Evolutionary conservation across 2,888 invertebrate species (phyloP), one percentile per base, ranked within the genome.

Genomic region (Papilio protenor): DNA sequence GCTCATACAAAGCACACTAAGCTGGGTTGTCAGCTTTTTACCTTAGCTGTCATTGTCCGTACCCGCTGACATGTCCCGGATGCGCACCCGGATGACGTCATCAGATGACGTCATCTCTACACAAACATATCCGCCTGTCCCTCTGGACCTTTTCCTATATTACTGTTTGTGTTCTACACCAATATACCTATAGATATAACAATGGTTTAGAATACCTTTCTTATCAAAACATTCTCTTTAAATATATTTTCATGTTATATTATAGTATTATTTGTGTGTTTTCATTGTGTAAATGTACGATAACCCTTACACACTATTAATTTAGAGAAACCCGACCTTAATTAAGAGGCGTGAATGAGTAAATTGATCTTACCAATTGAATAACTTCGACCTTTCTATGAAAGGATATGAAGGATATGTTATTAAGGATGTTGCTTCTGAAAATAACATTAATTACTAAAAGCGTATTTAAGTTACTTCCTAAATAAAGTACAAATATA

Each of bases 41-140:
- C 78, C 78, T 76, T 78, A 66, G 76, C 78, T 66, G 47, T 69
- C 66, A 78, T 78, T 76, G 78, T 75, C 72, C 59, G 10, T 47
- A 72, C 21, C 66, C 73, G 59, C 73, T 75, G 78, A 78, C 78
- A 76, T 66, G 76, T 76, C 59, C 78, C 75, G 78, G 78, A 78
- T 72, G 66, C 73, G 18, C 76, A 69, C 78, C 73, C 75, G 78
- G 75, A 78, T 78, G 78, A 76, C 73, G 57, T 57, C 57, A 57
- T 55, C 52, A 16, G 75, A 78, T 78, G 78, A 76, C 73, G 57
- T 57, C 57, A 57, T 66, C 52, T 33, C 52, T 78, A 78, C 45
- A 72, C 75, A 74, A 75, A 78, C 77, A 78, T 75, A 72, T 75
- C 75, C 78, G 66, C 75, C 75, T 49, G 72, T 78, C 75, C 73